Conservation (phyloP, 2,113 vertebrate species). For the Gadus chalcogrammus region DNA sequence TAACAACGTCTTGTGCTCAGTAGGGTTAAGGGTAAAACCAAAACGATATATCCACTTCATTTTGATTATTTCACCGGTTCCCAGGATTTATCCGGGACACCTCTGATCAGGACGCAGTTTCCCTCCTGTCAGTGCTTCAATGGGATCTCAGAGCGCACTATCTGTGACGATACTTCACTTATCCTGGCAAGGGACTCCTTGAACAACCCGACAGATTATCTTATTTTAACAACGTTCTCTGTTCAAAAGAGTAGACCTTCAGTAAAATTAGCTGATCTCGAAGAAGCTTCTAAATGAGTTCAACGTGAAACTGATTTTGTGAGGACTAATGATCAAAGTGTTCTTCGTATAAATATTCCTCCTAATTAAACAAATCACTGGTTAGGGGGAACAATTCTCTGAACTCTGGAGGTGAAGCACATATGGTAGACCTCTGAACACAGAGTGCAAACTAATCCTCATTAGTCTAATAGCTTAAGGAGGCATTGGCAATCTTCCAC, state of each 20-base stretch:
- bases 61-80: background rate
- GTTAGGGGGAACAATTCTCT: too few relatives aligned
- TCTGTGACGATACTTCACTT: conserved; percentile 29
- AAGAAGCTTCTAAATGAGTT: background rate
- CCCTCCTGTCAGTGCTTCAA: conserved; percentile 33
- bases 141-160: conserved; percentile 22
- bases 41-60: background rate
- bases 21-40: background rate
- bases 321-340: background rate
- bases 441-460: too few relatives aligned
- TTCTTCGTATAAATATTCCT: too few relatives aligned
- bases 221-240: conserved; percentile 12
- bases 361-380: too few relatives aligned
- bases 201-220: conserved; percentile 12
- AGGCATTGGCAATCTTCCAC: too few relatives aligned
- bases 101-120: conserved; percentile 37
- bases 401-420: too few relatives aligned
- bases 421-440: too few relatives aligned
- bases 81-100: background rate
- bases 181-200: background rate
- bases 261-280: conserved; percentile 7
- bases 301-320: too few relatives aligned
- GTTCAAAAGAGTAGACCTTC: conserved; percentile 15
- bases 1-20: background rate
- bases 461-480: too few relatives aligned